These are phyloP conservation scores for Philhelius pedissequus DNA, from an alignment of 2,888 invertebrate genomes.

Conservation along the genomic window DNA sequence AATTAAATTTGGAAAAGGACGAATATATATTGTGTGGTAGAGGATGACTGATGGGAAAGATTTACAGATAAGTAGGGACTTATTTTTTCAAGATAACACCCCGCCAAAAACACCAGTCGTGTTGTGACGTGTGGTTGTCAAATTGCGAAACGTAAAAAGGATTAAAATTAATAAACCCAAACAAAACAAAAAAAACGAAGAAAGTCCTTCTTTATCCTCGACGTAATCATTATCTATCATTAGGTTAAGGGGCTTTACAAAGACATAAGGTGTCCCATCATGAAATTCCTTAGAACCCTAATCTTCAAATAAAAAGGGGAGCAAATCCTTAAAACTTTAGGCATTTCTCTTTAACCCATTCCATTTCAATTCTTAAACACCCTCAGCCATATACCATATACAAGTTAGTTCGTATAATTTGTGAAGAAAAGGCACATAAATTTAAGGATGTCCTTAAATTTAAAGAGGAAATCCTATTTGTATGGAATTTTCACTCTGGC, in stretches of 20 bases:
- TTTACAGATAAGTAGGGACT: neutral
- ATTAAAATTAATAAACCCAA: slow-evolving; percentile 47
- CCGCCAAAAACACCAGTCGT: neutral
- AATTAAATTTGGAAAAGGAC: neutral
- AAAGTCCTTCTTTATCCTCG: slow-evolving; percentile 35
- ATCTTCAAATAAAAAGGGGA: slow-evolving; percentile 33
- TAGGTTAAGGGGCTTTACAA: slow-evolving; percentile 31
- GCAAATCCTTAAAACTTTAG: slow-evolving; percentile 47
- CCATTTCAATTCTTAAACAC: neutral
- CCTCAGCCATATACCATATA: neutral
- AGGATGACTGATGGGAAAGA: neutral
- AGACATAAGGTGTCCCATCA: slow-evolving; percentile 48
- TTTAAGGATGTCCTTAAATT: slow-evolving; percentile 62
- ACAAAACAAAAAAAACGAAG: neutral
- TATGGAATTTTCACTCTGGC: slow-evolving; percentile 35
- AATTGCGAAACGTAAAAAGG: slow-evolving; percentile 35
- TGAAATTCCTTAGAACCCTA: slow-evolving; percentile 43
- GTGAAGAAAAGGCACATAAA: slow-evolving; percentile 26
- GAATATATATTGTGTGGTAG: neutral
- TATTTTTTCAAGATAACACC: neutral
- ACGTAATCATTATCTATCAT: slow-evolving; percentile 53
- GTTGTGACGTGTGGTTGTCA: neutral
- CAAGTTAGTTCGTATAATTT: neutral
- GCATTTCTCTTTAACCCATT: neutral
- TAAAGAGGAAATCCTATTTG: slow-evolving; percentile 51